These are phyloP conservation scores for Drosophila albomicans DNA, from an alignment of 1,140 invertebrate genomes.

Conservation along the genomic window DNA sequence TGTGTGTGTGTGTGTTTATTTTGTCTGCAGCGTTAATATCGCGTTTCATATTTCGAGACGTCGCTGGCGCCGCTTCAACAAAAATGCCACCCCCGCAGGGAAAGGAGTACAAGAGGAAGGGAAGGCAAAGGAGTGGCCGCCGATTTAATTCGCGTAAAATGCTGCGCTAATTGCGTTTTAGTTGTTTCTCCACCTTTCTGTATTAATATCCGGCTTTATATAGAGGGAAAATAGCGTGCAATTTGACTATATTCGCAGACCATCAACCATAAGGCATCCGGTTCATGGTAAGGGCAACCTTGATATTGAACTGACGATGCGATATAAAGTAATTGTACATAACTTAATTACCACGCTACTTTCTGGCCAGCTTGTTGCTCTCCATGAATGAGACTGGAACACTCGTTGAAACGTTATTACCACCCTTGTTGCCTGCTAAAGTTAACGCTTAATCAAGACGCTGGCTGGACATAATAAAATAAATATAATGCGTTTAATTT, in stretches of 20 bases:
- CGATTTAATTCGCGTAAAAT: conserved; percentile 64
- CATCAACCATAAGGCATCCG: conserved; percentile 59
- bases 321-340: conserved; percentile 55
- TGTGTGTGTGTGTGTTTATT: conserved; percentile 14
- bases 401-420: conserved; percentile 16
- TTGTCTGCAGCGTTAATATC: conserved; percentile 51
- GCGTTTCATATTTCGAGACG: conserved; percentile 53
- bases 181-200: conserved; percentile 29
- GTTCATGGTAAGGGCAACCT: conserved; percentile 43
- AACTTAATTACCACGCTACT: conserved; percentile 62
- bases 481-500: conserved; percentile 63
- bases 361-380: conserved; percentile 47
- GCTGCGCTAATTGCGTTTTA: conserved; percentile 73
- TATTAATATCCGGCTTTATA: conserved; percentile 16
- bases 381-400: conserved; percentile 22
- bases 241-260: conserved; percentile 54
- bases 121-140: conserved; percentile 14
- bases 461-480: conserved; percentile 38
- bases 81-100: conserved; percentile 6
- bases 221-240: conserved; percentile 57
- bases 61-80: conserved; percentile 21
- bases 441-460: conserved; percentile 39
- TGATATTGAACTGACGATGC: conserved; percentile 58
- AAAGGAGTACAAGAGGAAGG: not conserved
- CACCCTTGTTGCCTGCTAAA: conserved; percentile 7